Conservation (phyloP, 2,888 invertebrate genomes). For the Ceraclea dissimilis region DNA sequence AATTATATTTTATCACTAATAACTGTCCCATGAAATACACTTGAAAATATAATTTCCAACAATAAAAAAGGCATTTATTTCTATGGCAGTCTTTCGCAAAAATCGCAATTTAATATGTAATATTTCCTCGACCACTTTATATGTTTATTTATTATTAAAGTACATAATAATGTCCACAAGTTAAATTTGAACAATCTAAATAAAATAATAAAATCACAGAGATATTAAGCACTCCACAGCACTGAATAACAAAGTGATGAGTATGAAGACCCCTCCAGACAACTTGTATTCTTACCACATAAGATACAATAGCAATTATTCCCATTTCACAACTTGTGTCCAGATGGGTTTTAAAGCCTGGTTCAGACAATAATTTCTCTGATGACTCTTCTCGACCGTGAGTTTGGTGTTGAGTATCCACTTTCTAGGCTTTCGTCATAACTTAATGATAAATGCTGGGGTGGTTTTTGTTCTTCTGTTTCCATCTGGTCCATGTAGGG, state of each 20-base stretch:
- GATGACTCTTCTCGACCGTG: conserved; percentile 84
- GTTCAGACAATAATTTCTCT: conserved; percentile 87
- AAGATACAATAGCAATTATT: not conserved
- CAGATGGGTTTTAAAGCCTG: conserved; percentile 23
- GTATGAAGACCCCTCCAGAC: too few relatives aligned
- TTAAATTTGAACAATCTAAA: not conserved
- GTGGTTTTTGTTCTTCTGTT: conserved; percentile 70
- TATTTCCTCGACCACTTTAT: not conserved
- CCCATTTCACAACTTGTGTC: conserved; percentile 5
- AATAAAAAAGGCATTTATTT: conserved; percentile 23
- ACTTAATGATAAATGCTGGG: conserved; percentile 79
- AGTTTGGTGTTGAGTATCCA: conserved; percentile 90
- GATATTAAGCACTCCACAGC: conserved; percentile 4
- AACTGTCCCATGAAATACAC: not conserved
- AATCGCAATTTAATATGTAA: conserved; percentile 9
- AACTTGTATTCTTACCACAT: conserved; percentile 3
- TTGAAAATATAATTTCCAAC: not conserved
- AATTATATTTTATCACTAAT: not conserved
- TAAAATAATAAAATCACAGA: conserved; percentile 7
- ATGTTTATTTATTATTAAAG: not conserved
- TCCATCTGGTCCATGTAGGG: conserved; percentile 74
- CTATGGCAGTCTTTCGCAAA: conserved; percentile 27
- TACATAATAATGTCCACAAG: not conserved
- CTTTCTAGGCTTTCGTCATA: conserved; percentile 92
- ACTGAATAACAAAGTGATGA: not conserved